Base-by-base conservation (phyloP, 2,797 vertebrate species). In the Sardinella longiceps region DNA sequence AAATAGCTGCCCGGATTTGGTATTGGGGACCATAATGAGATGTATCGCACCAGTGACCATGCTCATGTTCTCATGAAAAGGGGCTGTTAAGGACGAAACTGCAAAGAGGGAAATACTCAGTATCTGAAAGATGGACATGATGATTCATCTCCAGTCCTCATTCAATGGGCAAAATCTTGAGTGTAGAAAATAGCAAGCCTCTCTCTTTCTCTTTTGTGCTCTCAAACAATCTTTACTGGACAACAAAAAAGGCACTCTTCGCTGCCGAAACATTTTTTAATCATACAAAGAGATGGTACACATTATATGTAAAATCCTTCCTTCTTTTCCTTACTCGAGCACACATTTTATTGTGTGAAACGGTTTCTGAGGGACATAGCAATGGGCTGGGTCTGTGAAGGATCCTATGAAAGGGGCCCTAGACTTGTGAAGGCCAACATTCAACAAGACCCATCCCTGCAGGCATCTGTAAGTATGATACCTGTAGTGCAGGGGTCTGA, bases 51-150 rank as follows among this genome's bases (percentile, higher is more conserved):
- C 56, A 91, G 56, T 58, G 50, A 43, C 74, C 51, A 83, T 86
- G 89, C 83, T 87, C 81, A 23, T 88, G 87, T 88, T 90, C 14
- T 89, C 70, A 89, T 86, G 87, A 90, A 30, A 43, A 58, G 10
- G 81, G 39, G 80, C 81, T 81, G 60, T 46, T 86, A 83, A 70
- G 81, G 80, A 10, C 9, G 11, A 39, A 33, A 20, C 30, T 20
- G 33, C 66, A 43, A 43, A 23, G 7, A 18, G 18, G 23, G 37
- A 43, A 77, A 43, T 43, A 23, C 15, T 77, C 33, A 39, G 70
- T 4, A 20, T 77, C 33, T 77, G 56, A 43, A 43, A 77, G 70
- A 43, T 77, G 70, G 37, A 43, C 70, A 77, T 43, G 33, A 30
- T n/a, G 12, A 14, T 66, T 37, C 15, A 0, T 39, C 70, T 77